Evolutionary conservation across 2,797 vertebrate species (phyloP).

Genomic region (Coregonus ussuriensis): DNA sequence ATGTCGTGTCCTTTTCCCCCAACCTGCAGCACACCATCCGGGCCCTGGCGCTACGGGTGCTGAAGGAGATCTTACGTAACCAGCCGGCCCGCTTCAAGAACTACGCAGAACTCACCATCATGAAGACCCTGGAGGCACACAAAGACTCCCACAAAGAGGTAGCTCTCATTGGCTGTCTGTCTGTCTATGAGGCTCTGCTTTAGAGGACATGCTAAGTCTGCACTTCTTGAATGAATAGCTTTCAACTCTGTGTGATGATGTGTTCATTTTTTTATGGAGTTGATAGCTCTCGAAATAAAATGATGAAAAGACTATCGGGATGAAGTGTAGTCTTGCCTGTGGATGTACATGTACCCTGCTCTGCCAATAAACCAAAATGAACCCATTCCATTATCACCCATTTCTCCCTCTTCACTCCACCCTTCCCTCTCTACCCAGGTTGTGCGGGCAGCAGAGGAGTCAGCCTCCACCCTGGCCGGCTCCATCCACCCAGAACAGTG

Average conservation of each 20-base stretch:
- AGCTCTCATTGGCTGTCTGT: constrained; percentile 32
- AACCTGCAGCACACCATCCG: constrained; percentile 85
- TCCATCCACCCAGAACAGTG: constrained; percentile 92
- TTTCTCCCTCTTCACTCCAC: too few species aligned
- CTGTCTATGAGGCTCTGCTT: not conserved
- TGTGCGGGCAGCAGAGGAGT: constrained; percentile 90
- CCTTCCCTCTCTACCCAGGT: constrained; percentile 68
- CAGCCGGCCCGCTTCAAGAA: constrained; percentile 94
- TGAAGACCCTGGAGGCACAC: constrained; percentile 96
- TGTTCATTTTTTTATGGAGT: not conserved
- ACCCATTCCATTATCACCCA: too few species aligned
- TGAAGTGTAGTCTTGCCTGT: too few species aligned
- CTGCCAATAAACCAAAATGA: too few species aligned
- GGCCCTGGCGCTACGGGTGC: constrained; percentile 85
- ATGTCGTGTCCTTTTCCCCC: not conserved
- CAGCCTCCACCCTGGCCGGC: constrained; percentile 83
- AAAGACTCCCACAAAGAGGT: constrained; percentile 97
- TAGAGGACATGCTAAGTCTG: not conserved
- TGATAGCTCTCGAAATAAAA: not conserved
- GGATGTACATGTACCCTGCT: too few species aligned
- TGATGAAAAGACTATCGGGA: too few species aligned
- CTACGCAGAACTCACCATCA: constrained; percentile 94
- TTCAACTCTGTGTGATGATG: not conserved
- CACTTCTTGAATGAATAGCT: not conserved
- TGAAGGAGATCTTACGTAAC: constrained; percentile 91